These are phyloP conservation scores for Yponomeuta malinellus DNA, from an alignment of 2,888 invertebrate genomes.

Conservation along the genomic window DNA sequence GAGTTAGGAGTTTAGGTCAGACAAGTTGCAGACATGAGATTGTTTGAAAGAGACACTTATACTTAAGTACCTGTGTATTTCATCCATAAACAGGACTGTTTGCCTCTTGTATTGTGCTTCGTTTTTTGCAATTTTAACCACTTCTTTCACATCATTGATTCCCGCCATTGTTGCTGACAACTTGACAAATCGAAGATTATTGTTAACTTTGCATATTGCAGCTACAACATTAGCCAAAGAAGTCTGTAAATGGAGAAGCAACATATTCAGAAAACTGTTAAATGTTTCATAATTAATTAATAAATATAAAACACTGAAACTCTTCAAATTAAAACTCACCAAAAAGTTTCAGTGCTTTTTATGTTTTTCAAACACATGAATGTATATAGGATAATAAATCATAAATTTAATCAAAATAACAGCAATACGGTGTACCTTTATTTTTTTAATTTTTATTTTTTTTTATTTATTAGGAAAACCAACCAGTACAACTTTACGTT, in stretches of 20 bases:
- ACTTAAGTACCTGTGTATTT: constrained; percentile 79
- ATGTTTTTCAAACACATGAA: too few relatives aligned
- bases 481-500: too few relatives aligned
- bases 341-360: too few relatives aligned
- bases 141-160: constrained; percentile 85
- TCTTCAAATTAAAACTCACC: too few relatives aligned
- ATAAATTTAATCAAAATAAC: too few relatives aligned
- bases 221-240: constrained; percentile 84
- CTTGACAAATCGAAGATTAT: constrained; percentile 79
- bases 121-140: constrained; percentile 82
- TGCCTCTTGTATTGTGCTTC: constrained; percentile 81
- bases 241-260: constrained; percentile 69
- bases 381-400: too few relatives aligned
- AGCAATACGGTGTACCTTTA: not conserved
- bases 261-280: not conserved
- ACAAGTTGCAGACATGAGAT: too few relatives aligned
- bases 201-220: constrained; percentile 77
- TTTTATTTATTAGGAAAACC: too few relatives aligned
- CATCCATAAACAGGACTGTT: constrained; percentile 89
- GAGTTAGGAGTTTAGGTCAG: too few relatives aligned
- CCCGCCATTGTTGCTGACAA: constrained; percentile 86
- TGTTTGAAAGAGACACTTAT: too few relatives aligned
- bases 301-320: too few relatives aligned
- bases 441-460: not conserved
- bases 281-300: too few relatives aligned